These are phyloP conservation scores for Dasyornis broadbenti DNA, from an alignment of 2,113 vertebrate species.

Conservation along the genomic window DNA sequence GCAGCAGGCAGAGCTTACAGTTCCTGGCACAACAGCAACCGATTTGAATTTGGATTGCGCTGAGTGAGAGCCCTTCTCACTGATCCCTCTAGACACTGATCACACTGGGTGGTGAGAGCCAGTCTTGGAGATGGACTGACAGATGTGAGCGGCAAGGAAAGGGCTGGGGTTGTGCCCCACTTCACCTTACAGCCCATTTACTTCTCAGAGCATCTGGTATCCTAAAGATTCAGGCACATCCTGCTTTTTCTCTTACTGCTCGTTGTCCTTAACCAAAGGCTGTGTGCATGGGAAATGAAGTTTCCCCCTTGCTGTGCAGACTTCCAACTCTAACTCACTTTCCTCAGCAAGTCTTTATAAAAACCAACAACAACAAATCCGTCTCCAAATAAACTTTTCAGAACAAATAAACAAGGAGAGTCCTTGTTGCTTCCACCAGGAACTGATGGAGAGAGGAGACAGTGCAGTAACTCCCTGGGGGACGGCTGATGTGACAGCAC, in stretches of 20 bases:
- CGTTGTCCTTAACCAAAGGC: background rate
- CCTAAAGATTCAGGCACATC: background rate
- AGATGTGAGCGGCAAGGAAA: background rate
- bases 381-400: background rate
- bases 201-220: background rate
- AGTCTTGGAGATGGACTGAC: background rate
- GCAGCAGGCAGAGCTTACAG: background rate
- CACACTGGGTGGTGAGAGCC: background rate
- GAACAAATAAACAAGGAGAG: background rate
- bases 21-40: background rate
- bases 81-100: background rate
- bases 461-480: background rate
- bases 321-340: background rate
- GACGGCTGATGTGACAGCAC: background rate
- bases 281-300: background rate
- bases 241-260: background rate
- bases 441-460: background rate
- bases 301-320: background rate
- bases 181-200: background rate
- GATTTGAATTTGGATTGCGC: background rate
- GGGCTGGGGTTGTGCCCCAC: background rate
- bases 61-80: background rate
- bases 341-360: background rate
- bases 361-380: background rate
- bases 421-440: background rate